Evolutionary conservation across 2,113 vertebrate species (phyloP).

Genomic region (Okapia johnstoni): DNA sequence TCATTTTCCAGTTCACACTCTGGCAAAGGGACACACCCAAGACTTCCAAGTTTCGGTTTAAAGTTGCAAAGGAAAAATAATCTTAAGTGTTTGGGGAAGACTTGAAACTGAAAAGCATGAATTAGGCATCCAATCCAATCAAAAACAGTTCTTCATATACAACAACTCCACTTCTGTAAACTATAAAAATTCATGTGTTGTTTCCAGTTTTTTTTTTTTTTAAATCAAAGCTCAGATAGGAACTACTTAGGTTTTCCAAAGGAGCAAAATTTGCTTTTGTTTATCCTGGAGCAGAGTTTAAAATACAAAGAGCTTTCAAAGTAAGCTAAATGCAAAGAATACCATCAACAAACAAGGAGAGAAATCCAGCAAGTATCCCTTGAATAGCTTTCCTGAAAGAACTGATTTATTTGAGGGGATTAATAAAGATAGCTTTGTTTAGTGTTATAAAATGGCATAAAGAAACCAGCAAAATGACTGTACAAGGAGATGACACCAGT

Average conservation of each 20-base stretch:
- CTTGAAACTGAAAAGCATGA: constrained; percentile 43
- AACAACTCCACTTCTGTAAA: constrained; percentile 56
- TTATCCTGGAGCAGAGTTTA: neutral
- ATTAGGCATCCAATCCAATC: constrained; percentile 55
- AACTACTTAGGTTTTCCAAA: neutral
- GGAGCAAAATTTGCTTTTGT: neutral
- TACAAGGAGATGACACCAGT: constrained; percentile 36
- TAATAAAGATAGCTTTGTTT: constrained; percentile 39
- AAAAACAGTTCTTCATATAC: constrained; percentile 37
- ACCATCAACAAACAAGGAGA: neutral
- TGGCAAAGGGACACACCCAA: neutral
- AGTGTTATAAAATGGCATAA: neutral
- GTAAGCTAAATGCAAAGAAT: neutral
- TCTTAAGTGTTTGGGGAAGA: constrained; percentile 59
- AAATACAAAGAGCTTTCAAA: constrained; percentile 33
- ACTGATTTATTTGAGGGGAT: neutral
- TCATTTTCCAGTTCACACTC: neutral
- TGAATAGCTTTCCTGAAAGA: constrained; percentile 31
- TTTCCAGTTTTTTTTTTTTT: constrained; percentile 7
- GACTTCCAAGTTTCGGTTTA: neutral
- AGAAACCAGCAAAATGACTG: constrained; percentile 37
- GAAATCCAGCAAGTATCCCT: neutral
- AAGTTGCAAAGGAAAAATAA: constrained; percentile 9
- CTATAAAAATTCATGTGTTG: constrained; percentile 39
- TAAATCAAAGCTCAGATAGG: neutral